Evolutionary conservation across 1,140 invertebrate genomes (phyloP).

Genomic region (Odontomachus brunneus): DNA sequence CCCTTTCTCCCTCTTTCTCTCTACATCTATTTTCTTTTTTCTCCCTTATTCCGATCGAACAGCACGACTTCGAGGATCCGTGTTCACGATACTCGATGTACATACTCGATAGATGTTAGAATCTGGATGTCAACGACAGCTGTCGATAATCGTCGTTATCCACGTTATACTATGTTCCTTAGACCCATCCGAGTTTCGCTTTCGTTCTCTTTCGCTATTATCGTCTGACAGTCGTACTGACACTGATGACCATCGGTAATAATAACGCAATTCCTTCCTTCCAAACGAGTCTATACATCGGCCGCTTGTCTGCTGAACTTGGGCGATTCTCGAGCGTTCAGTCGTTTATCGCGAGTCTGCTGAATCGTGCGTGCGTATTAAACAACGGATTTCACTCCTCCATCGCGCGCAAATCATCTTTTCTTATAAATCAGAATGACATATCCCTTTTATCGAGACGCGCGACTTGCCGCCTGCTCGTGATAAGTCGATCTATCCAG

Average conservation of each 20-base stretch:
- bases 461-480: too few species aligned
- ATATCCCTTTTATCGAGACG: too few species aligned
- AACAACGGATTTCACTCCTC: too few species aligned
- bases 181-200: slow-evolving; percentile 1
- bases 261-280: background rate
- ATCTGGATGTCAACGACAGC: slow-evolving; percentile 60
- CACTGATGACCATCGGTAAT: slow-evolving; percentile 30
- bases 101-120: background rate
- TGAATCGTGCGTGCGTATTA: too few species aligned
- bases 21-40: background rate
- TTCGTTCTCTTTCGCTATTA: slow-evolving; percentile 23
- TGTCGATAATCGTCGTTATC: slow-evolving; percentile 66
- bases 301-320: background rate
- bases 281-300: background rate
- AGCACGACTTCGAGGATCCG: background rate
- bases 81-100: slow-evolving; percentile 33
- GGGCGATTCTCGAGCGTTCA: background rate
- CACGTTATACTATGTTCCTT: slow-evolving; percentile 50
- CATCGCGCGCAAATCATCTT: too few species aligned
- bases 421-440: too few species aligned
- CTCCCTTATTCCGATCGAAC: background rate
- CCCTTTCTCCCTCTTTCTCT: background rate
- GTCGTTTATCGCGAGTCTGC: too few species aligned
- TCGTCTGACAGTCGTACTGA: slow-evolving; percentile 36
- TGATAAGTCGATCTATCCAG: too few species aligned